Base-by-base conservation (phyloP, 2,797 vertebrate species). In the Tangara arthus region DNA sequence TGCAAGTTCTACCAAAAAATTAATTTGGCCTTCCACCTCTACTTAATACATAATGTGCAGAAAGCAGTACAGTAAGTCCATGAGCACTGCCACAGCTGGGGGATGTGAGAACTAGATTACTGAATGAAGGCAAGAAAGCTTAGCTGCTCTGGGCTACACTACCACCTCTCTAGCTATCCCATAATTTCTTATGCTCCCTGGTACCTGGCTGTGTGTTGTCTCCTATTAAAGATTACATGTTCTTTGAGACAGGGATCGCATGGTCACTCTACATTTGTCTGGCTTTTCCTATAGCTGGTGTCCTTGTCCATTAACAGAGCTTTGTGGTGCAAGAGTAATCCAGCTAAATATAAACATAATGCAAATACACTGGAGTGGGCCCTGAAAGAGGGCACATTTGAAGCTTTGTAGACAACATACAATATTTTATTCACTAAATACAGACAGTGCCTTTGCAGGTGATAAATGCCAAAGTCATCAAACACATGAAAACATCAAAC, bases 201-300 rank as follows among this genome's bases (percentile, higher is more conserved):
- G 4, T 59, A 55, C 30, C 34, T 37, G 47, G 18, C 20, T 75
- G 24, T 56, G 16, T 49, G 11, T 2, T 52, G 37, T 49, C 39
- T 42, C 8, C 12, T 44, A 23, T 7, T 24, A 57, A 64, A 87
- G 37, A 53, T 12, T 7, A 35, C 4, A 4, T 8, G 6, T 21
- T 76, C 27, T 64, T 72, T 6, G 2, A 52, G 50, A 60, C 2
- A 35, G 32, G 3, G 17, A 75, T 56, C 16, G 6, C 1, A 0
- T 21, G 22, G 37, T 68, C 21, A 28, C 26, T 44, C 41, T 52
- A 23, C 11, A 20, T 28, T 24, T 42, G 26, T 41, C 46, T 16
- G 13, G 12, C 6, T 76, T 87, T 71, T 65, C 0, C 0, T 28
- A 65, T 4, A 72, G 55, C 26, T 41, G 35, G 5, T 6, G 5